Base-by-base conservation (phyloP, 2,113 vertebrate species). In the Spermophilus dauricus region DNA sequence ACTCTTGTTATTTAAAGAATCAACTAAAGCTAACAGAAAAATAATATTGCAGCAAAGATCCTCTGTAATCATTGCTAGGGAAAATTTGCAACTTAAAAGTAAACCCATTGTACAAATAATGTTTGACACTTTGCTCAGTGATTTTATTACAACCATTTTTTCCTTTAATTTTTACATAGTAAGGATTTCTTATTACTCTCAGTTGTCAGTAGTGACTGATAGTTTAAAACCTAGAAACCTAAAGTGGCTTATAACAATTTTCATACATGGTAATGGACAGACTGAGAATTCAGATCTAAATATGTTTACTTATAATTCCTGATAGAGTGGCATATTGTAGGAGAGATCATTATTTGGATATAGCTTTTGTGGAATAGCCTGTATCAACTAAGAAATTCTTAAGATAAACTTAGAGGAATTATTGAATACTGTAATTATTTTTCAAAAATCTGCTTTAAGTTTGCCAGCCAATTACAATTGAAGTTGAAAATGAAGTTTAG, bases 1-100 rank as follows among this genome's bases (percentile, higher is more conserved):
- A 97, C 82, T 84, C 42, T 95, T 88, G 97, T 97, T 98, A 96
- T 98, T 98, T 98, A 98, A 96, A 94, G 80, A 97, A 98, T 94
- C 0, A 26, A 61, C 92, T 96, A 95, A 93, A 98, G 92, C 95
- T 89, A 92, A 95, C 16, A 98, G 97, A 97, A 96, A 98, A 96
- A 83, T 95, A 84, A 70, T 80, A 87, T 95, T 96, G 97, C 77
- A 93, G 92, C 87, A 89, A 96, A 89, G 80, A 87, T 63, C 39
- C 48, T 89, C 96, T 98, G 56, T 92, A 94, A 94, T 85, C 45
- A 87, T 93, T 93, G 56, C 67, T 86, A 78, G n/a, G 75, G 85
- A 87, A 96, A 85, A 92, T 94, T 91, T 95, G 89, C 11, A 80
- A 67, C 39, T 81, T 89, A 73, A 89, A 86, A 93, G 42, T 96